phyloP scores from a whole-genome alignment of 2,888 invertebrate species.

The Erebia palarica region DNA sequence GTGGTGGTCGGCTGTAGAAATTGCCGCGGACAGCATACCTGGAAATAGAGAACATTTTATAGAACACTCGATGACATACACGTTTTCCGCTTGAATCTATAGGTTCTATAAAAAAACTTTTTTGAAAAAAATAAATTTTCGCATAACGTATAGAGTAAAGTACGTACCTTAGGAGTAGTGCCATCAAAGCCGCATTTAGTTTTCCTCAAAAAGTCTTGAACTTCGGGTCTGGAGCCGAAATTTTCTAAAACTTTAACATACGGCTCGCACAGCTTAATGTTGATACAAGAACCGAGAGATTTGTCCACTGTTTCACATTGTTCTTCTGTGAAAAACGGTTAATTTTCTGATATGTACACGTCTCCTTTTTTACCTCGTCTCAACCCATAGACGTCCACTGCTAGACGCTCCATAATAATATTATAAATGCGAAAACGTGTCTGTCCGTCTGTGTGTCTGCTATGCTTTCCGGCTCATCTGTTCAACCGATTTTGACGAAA shows the following conservation, averaged over 20 bases:
- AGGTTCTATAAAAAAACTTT: no score
- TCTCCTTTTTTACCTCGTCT: no score
- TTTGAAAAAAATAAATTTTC: no score
- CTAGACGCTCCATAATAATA: no score
- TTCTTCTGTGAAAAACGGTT: background rate
- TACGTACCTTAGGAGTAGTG: constrained; percentile 2
- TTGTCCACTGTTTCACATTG: background rate
- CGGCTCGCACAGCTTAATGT: background rate
- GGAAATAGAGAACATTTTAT: background rate
- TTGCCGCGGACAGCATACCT: constrained; percentile 9
- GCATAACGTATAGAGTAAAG: no score
- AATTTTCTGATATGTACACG: no score
- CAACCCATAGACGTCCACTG: no score
- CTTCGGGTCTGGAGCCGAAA: background rate
- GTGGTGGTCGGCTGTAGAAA: background rate
- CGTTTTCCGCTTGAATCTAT: no score
- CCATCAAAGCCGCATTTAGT: background rate
- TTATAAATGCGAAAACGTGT: no score
- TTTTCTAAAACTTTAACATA: background rate
- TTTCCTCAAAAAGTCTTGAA: background rate
- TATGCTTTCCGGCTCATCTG: no score
- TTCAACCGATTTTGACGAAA: no score
- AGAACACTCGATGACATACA: background rate
- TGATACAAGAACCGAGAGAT: background rate
- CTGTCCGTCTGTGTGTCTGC: no score